Evolutionary conservation across 2,888 invertebrate species (phyloP).

Genomic region (Micoletzkya japonica): DNA sequence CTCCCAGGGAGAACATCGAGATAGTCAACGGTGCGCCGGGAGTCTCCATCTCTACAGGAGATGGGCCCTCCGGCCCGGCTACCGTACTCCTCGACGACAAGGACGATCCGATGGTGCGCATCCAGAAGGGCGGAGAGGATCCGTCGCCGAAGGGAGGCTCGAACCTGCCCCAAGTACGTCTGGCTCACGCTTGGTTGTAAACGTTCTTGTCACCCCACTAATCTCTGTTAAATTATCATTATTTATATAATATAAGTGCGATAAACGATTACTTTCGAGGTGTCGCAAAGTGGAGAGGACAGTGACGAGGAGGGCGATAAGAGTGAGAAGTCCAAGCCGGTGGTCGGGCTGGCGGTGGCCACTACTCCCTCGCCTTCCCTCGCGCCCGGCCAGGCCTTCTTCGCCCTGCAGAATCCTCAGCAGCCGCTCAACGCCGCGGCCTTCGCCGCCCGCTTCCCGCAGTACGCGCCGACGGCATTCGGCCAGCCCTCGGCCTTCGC

Average conservation of each 20-base stretch:
- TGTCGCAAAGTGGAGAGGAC: too few relatives aligned
- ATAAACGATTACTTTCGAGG: too few relatives aligned
- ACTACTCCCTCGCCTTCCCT: neutral
- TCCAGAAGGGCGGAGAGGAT: neutral
- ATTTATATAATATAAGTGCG: too few relatives aligned
- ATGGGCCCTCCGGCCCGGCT: neutral
- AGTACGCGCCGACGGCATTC: constrained; percentile 12
- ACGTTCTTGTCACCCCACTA: too few relatives aligned
- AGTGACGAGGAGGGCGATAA: constrained; percentile 19
- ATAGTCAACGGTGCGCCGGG: neutral
- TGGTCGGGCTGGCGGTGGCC: neutral
- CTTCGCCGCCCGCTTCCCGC: constrained; percentile 15
- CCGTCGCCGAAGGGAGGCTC: neutral
- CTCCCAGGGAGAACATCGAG: constrained; percentile 24
- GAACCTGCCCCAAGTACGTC: constrained; percentile 13
- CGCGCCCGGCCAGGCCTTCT: constrained; percentile 5
- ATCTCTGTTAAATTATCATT: too few relatives aligned
- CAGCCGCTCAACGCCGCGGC: constrained; percentile 5
- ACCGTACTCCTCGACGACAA: constrained; percentile 5
- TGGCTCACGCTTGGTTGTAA: too few relatives aligned
- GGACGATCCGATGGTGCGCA: constrained; percentile 18
- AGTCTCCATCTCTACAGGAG: neutral
- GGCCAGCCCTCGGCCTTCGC: neutral
- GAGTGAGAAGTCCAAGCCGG: neutral
- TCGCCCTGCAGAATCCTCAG: constrained; percentile 19